phyloP scores from a whole-genome alignment of 2,113 vertebrate genomes.

The Ifrita kowaldi region DNA sequence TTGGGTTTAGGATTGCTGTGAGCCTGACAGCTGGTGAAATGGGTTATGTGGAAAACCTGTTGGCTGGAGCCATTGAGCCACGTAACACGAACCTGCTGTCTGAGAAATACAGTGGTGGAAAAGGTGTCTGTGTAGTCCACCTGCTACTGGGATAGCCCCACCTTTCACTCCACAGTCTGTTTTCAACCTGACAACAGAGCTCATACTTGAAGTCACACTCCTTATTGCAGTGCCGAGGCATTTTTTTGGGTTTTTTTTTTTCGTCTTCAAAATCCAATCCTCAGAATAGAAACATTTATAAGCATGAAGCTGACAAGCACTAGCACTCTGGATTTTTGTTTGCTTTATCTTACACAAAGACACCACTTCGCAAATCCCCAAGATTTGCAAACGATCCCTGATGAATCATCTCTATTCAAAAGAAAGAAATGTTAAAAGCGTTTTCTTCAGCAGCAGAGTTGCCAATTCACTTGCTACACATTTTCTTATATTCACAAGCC shows the following conservation, averaged over 20 bases:
- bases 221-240: not conserved
- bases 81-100: not conserved
- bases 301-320: not conserved
- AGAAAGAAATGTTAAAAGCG: not conserved
- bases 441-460: not conserved
- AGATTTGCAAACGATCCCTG: not conserved
- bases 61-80: not conserved
- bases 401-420: not conserved
- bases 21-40: not conserved
- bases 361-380: not conserved
- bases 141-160: not conserved
- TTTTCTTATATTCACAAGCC: not conserved
- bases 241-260: not conserved
- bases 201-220: not conserved
- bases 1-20: rapidly evolving
- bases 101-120: not conserved
- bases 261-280: not conserved
- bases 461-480: not conserved
- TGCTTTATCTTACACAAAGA: not conserved
- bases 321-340: not conserved
- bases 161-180: not conserved
- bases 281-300: slow-evolving; percentile 9
- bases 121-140: not conserved
- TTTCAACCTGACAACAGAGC: not conserved
- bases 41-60: not conserved